Evolutionary conservation across 2,888 invertebrate genomes (phyloP), one percentile per base, ranked within the genome.

Genomic region (Miltochrista miniata): DNA sequence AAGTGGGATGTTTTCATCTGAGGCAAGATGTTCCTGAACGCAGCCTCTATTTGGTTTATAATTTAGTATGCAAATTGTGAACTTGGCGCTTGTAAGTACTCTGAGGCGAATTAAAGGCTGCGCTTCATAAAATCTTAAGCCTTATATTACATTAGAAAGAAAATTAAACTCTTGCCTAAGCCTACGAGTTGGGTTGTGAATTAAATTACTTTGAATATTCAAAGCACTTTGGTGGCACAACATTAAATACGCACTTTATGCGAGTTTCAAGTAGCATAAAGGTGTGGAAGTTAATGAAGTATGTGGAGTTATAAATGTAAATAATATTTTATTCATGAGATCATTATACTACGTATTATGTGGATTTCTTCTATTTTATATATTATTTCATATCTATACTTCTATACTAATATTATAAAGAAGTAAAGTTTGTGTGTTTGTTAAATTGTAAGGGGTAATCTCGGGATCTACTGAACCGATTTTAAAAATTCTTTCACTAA

Each of bases 1-100:
- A 71, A 68, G 61, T 55, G 18, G 59, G 50, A 56, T 61, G 61
- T 68, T 74, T 24, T 76, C 81, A 80, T 81, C 76, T 68, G 72
- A 77, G 18, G 18, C 18, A 24, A 24, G 79, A 82, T 79, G 79
- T 65, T 44, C 10, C 44, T 71, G 61, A 71, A 62, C 61, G 59
- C 63, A 69, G 64, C 69, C 71, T 76, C 71, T 81, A 80, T 85
- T 85, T 83, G 78, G 73, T 79, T 83, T 81, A 76, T 76, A 85
- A 85, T 85, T 85, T 84, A 81, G 75, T 80, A 84, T 85, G 84
- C 81, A 83, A 85, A 85, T 83, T 77, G 75, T 72, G 70, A 72
- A 74, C 70, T 78, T 76, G 74, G 78, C 75, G 75, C 79, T 82
- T 76, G 73, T 79, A 76, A 78, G 79, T 79, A 76, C 70, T 76